A percentile compares a stretch with the other conserved stretches of the same genome.
These are phyloP conservation scores for Silvanus unidentatus DNA, from an alignment of 2,888 invertebrate genomes.

Conservation along the genomic window DNA sequence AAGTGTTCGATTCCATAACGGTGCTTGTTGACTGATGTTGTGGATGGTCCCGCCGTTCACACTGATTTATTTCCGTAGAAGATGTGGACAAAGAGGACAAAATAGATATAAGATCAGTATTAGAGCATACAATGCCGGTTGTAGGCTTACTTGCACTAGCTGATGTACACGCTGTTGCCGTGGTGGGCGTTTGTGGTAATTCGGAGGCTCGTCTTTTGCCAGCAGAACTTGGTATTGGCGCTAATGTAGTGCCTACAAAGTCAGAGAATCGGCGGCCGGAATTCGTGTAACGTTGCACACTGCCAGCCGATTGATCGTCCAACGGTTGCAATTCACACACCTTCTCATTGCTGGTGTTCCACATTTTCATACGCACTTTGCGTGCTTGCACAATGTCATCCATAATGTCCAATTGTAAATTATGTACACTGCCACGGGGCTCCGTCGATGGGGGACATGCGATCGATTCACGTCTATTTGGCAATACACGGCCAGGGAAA, in stretches of 20 bases:
- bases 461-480: constrained; percentile 42
- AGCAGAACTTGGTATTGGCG: constrained; percentile 55
- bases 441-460: constrained; percentile 68
- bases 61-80: constrained; percentile 71
- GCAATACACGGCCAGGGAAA: constrained; percentile 44
- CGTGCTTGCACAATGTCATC: constrained; percentile 79
- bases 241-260: constrained; percentile 57
- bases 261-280: constrained; percentile 64
- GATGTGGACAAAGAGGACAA: constrained; percentile 74
- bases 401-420: constrained; percentile 81
- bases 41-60: constrained; percentile 46
- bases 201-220: constrained; percentile 67
- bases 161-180: constrained; percentile 26
- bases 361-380: constrained; percentile 77
- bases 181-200: constrained; percentile 51
- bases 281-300: constrained; percentile 55
- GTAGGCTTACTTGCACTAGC: constrained; percentile 38
- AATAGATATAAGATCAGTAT: constrained; percentile 74
- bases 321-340: constrained; percentile 78
- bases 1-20: constrained; percentile 10
- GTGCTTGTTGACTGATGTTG: neutral
- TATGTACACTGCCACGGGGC: constrained; percentile 70
- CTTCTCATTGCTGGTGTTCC: constrained; percentile 71
- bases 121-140: constrained; percentile 70
- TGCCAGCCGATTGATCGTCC: constrained; percentile 54